These are phyloP conservation scores for Sitobion miscanthi DNA, from an alignment of 1,140 invertebrate species.

Conservation along the genomic window DNA sequence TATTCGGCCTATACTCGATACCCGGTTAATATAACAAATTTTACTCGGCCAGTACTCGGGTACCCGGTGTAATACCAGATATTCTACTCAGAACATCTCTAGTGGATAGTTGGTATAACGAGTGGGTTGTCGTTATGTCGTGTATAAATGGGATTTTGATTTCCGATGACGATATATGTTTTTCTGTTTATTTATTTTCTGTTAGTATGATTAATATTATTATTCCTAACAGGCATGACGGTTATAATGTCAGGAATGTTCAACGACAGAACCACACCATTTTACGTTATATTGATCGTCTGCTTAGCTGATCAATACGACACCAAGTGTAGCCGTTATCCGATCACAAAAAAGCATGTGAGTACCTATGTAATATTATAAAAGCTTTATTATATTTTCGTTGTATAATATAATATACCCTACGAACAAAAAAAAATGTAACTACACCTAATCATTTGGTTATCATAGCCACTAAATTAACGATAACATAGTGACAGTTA, in stretches of 20 bases:
- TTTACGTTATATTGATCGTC: slow-evolving; percentile 98
- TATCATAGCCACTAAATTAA: no score
- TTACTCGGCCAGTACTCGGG: no score
- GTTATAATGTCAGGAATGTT: slow-evolving; percentile 99
- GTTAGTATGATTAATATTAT: not conserved
- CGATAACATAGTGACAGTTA: no score
- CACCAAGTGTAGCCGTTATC: slow-evolving; percentile 95
- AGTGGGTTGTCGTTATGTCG: not conserved
- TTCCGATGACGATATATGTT: not conserved
- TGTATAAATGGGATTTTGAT: not conserved
- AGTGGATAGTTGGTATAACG: not conserved
- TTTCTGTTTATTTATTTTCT: not conserved
- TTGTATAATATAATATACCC: no score
- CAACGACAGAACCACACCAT: slow-evolving; percentile 97
- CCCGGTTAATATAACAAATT: no score
- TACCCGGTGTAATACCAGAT: no score
- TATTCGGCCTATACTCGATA: no score
- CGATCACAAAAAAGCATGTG: slow-evolving; percentile 92
- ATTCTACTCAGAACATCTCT: no score
- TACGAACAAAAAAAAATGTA: no score
- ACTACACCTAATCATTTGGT: no score
- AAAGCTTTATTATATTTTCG: no score
- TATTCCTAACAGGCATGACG: slow-evolving; percentile 84
- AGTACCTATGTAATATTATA: slow-evolving; percentile 62
- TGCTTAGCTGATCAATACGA: slow-evolving; percentile 99